A percentile compares a stretch with the other conserved stretches of the same genome.
phyloP scores from a whole-genome alignment of 2,888 invertebrate genomes.

The Emmelina monodactyla region DNA sequence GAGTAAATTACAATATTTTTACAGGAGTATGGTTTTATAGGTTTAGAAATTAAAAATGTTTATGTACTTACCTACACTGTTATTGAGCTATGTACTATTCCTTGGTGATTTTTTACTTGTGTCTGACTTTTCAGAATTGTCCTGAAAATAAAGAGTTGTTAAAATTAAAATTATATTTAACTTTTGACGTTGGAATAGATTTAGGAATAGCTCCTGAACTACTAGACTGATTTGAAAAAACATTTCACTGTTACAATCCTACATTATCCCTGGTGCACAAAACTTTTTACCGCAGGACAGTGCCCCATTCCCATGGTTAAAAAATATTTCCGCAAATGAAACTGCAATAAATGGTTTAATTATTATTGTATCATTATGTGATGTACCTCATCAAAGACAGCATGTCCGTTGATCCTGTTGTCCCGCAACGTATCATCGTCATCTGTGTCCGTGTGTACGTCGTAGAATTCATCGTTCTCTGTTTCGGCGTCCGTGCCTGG shows the following conservation, averaged over 20 bases:
- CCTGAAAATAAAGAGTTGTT: slow-evolving; percentile 1
- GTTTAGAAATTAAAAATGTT: too few species aligned
- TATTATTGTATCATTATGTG: too few species aligned
- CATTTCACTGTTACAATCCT: not conserved
- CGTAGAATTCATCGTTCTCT: slow-evolving; percentile 61
- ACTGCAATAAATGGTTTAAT: too few species aligned
- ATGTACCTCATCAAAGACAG: slow-evolving; percentile 22
- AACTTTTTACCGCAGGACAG: too few species aligned
- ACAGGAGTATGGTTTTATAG: too few species aligned
- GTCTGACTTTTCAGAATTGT: not conserved
- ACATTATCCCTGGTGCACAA: not conserved
- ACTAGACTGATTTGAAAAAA: not conserved
- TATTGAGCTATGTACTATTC: not conserved
- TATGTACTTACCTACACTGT: too few species aligned
- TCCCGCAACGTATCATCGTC: slow-evolving; percentile 46
- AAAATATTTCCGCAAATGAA: too few species aligned
- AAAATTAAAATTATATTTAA: not conserved
- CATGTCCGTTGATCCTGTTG: slow-evolving; percentile 28
- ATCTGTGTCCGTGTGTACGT: slow-evolving; percentile 50
- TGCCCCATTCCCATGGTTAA: too few species aligned
- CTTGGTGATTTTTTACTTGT: not conserved
- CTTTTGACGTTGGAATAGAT: not conserved
- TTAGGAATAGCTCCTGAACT: not conserved
- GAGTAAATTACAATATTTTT: too few species aligned
- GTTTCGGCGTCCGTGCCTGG: slow-evolving; percentile 50